phyloP scores from a whole-genome alignment of 2,113 vertebrate species.

The Brachirus orientalis region DNA sequence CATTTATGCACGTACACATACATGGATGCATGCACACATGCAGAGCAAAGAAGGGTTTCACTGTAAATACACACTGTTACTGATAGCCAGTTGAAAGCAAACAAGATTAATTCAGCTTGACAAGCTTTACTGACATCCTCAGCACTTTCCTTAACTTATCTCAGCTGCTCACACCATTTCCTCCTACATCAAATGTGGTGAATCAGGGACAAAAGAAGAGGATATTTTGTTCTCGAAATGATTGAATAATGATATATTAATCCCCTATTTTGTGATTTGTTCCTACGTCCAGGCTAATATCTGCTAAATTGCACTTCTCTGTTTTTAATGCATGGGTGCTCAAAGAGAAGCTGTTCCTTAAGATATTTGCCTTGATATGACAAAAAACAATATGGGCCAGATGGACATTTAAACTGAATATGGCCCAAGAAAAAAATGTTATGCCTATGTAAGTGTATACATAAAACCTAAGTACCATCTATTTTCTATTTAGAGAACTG shows the following conservation, averaged over 20 bases:
- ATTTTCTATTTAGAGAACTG: slow-evolving; percentile 5
- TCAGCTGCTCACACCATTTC: slow-evolving; percentile 12
- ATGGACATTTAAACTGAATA: slow-evolving; percentile 8
- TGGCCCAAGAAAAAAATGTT: slow-evolving; percentile 19
- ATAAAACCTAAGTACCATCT: background rate
- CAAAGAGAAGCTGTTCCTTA: background rate
- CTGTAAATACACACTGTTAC: slow-evolving; percentile 11
- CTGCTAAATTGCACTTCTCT: background rate
- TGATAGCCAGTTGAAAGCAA: slow-evolving; percentile 23
- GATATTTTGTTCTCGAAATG: slow-evolving; percentile 8
- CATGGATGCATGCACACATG: background rate
- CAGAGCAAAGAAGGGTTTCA: background rate
- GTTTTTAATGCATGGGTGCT: background rate
- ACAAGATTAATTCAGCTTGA: slow-evolving; percentile 37
- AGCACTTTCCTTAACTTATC: slow-evolving; percentile 25
- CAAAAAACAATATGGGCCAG: background rate
- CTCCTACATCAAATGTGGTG: slow-evolving; percentile 13
- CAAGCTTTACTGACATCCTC: slow-evolving; percentile 23
- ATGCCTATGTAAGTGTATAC: slow-evolving; percentile 22
- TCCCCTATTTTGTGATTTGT: slow-evolving; percentile 18
- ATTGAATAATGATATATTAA: slow-evolving; percentile 7
- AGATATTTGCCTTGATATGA: background rate
- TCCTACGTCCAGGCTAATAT: background rate
- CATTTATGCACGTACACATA: slow-evolving; percentile 4
- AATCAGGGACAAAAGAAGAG: slow-evolving; percentile 6